phyloP scores from a whole-genome alignment of 2,888 invertebrate species.

The Dinocampus coccinellae region DNA sequence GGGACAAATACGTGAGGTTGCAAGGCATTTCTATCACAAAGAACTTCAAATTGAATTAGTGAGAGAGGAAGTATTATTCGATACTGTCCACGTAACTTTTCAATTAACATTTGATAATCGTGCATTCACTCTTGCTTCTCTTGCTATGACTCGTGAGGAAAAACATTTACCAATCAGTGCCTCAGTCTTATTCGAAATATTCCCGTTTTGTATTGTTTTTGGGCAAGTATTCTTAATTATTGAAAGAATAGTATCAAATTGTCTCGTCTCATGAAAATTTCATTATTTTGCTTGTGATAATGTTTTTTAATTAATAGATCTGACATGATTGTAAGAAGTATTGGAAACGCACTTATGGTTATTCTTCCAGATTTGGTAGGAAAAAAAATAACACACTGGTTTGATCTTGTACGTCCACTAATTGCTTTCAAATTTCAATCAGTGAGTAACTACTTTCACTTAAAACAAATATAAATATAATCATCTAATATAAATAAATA shows the following conservation, averaged over 20 bases:
- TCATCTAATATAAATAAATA: slow-evolving; percentile 8
- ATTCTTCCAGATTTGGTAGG: slow-evolving; percentile 89
- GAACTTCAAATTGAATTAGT: slow-evolving; percentile 93
- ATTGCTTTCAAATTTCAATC: slow-evolving; percentile 95
- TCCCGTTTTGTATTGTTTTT: slow-evolving; percentile 98
- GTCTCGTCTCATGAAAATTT: neutral
- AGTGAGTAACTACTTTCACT: too few relatives aligned
- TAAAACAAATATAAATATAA: too few relatives aligned
- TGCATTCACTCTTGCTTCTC: slow-evolving; percentile 86
- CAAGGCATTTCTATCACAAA: slow-evolving; percentile 93
- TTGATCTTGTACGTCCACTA: slow-evolving; percentile 90
- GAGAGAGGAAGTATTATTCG: slow-evolving; percentile 87
- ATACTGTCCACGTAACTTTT: slow-evolving; percentile 94
- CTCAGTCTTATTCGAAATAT: slow-evolving; percentile 93
- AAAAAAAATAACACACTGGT: slow-evolving; percentile 92
- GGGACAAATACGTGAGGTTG: slow-evolving; percentile 95
- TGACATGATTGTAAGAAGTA: slow-evolving; percentile 89
- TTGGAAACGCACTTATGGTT: slow-evolving; percentile 91
- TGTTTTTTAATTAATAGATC: slow-evolving; percentile 72
- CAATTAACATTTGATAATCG: slow-evolving; percentile 95
- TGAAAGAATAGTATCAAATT: neutral
- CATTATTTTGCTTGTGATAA: slow-evolving; percentile 18
- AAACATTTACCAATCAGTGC: slow-evolving; percentile 91
- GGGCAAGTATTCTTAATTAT: slow-evolving; percentile 75
- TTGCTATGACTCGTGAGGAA: slow-evolving; percentile 89